Evolutionary conservation across 2,113 vertebrate genomes (phyloP).

Genomic region (Egretta garzetta): DNA sequence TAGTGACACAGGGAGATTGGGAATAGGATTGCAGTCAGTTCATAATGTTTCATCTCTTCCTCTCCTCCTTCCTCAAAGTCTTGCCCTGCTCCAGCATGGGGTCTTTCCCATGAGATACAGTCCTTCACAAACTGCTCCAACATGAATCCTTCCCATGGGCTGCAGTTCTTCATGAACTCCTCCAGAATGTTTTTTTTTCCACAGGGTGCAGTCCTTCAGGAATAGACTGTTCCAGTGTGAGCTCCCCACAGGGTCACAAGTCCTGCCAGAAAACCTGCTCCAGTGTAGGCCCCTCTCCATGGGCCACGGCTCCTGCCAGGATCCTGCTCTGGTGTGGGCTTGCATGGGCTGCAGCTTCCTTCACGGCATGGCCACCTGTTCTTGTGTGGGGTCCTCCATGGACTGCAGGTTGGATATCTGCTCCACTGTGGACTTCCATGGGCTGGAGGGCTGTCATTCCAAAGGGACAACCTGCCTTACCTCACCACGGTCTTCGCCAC

Average conservation of each 20-base stretch:
- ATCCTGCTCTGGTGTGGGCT: accelerated
- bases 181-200: neutral
- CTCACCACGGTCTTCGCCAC: accelerated
- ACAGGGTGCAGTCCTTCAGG: neutral
- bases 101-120: neutral
- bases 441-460: neutral
- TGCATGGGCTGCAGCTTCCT: neutral
- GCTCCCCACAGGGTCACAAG: neutral
- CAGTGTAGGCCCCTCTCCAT: neutral
- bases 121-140: neutral
- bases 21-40: neutral
- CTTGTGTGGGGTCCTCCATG: accelerated
- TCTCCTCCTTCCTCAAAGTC: neutral
- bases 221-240: neutral
- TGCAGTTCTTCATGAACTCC: neutral
- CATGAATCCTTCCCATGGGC: neutral
- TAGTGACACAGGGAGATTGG: neutral
- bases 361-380: neutral
- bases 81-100: neutral
- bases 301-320: neutral
- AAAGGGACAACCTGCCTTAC: neutral
- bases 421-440: accelerated
- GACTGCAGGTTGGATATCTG: neutral
- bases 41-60: neutral
- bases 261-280: neutral